Percentiles rank a stretch among this genome's conserved stretches.
Evolutionary conservation across 2,797 vertebrate species (phyloP).

Genomic region (Argya squamiceps): DNA sequence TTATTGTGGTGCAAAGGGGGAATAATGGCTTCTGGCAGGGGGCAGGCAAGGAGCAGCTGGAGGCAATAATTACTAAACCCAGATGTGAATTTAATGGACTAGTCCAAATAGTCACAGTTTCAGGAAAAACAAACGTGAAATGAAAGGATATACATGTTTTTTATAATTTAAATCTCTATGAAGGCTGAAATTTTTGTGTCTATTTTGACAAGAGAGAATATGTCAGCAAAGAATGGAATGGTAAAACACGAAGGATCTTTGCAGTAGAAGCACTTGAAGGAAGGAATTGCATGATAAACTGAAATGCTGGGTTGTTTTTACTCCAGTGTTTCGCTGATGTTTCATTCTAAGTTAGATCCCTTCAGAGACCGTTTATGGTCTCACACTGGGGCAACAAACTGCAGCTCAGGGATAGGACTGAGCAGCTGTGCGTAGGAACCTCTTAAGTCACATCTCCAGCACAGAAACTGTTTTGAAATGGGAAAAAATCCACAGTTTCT

Average conservation of each 20-base stretch:
- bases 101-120: background rate
- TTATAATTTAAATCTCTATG: rapidly evolving
- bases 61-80: conserved; percentile 39
- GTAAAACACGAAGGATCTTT: background rate
- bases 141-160: background rate
- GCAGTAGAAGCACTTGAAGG: background rate
- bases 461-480: background rate
- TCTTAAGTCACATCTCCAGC: background rate
- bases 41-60: conserved; percentile 38
- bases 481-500: background rate
- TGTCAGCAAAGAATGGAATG: background rate
- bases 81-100: conserved; percentile 25
- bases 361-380: background rate
- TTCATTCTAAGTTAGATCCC: background rate
- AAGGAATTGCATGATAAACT: background rate
- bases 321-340: background rate
- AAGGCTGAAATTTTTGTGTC: background rate
- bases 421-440: background rate
- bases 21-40: conserved; percentile 51
- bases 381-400: background rate
- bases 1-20: conserved; percentile 3
- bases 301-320: conserved; percentile 1
- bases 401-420: background rate
- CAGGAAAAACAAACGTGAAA: background rate
- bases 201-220: background rate